A percentile compares a stretch with the other conserved stretches of the same genome.
phyloP scores from a whole-genome alignment of 2,888 invertebrate species.

The Eubasilissa splendida region DNA sequence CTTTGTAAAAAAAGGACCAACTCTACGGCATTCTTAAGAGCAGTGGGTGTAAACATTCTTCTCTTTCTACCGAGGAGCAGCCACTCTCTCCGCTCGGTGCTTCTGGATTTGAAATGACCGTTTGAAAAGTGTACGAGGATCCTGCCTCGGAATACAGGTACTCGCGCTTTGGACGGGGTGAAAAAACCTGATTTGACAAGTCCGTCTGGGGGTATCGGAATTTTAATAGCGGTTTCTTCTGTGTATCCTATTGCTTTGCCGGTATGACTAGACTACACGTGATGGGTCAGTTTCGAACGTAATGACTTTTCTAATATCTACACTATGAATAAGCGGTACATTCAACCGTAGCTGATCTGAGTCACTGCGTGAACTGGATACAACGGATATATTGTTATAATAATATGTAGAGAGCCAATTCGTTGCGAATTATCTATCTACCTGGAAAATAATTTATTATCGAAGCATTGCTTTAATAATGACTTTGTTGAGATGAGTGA shows the following conservation, averaged over 20 bases:
- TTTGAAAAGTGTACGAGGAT: conserved; percentile 8
- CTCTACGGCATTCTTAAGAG: neutral
- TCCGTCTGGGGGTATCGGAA: conserved; percentile 54
- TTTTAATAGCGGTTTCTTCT: conserved; percentile 53
- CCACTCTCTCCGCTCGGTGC: conserved; percentile 1
- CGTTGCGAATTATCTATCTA: too few species aligned
- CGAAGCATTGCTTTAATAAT: too few species aligned
- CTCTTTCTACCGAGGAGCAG: conserved; percentile 23
- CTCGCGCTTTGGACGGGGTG: conserved; percentile 46
- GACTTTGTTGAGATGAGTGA: too few species aligned
- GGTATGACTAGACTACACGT: neutral
- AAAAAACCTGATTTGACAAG: conserved; percentile 58
- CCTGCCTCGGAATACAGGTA: neutral
- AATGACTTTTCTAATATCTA: too few species aligned
- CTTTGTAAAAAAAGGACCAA: neutral
- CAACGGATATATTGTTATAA: too few species aligned
- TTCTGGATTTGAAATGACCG: neutral
- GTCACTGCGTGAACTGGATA: too few species aligned
- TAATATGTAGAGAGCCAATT: too few species aligned
- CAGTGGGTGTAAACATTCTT: conserved; percentile 15
- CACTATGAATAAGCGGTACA: too few species aligned
- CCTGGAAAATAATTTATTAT: too few species aligned
- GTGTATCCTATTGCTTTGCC: neutral
- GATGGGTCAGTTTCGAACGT: too few species aligned
- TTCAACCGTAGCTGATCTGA: too few species aligned